These are phyloP conservation scores for Seriola quinqueradiata DNA, from an alignment of 2,113 vertebrate genomes.

Conservation along the genomic window DNA sequence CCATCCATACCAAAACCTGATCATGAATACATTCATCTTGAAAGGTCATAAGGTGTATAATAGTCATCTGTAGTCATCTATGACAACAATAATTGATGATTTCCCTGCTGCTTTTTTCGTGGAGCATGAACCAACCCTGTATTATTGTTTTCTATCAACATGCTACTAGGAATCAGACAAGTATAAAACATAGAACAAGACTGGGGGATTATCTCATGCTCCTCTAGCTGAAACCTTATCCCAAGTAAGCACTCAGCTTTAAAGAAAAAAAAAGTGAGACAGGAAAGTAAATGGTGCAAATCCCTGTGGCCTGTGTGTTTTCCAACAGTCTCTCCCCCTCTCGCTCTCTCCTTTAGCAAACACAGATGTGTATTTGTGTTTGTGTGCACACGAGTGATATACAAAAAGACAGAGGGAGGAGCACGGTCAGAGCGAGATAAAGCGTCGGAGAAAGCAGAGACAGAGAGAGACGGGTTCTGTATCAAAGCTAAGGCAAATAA, in stretches of 20 bases:
- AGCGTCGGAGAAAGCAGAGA: neutral
- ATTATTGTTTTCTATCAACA: neutral
- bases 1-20: neutral
- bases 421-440: conserved; percentile 16
- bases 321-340: neutral
- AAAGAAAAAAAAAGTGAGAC: conserved; percentile 30
- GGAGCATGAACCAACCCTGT: neutral
- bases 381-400: conserved; percentile 22
- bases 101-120: conserved; percentile 10
- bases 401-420: conserved; percentile 41
- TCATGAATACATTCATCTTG: neutral
- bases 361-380: conserved; percentile 73
- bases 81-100: neutral
- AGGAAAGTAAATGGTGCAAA: conserved; percentile 51
- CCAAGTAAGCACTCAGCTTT: conserved; percentile 16
- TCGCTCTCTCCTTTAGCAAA: conserved; percentile 73
- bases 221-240: conserved; percentile 32
- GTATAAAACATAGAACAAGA: conserved; percentile 8
- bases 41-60: neutral
- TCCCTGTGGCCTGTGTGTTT: conserved; percentile 26
- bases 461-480: conserved; percentile 24
- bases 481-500: conserved; percentile 58
- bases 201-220: neutral
- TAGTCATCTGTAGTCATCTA: neutral
- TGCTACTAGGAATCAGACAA: conserved; percentile 1